Percentiles rank a stretch among this genome's conserved stretches.
Evolutionary conservation across 2,113 vertebrate species (phyloP).

Genomic region (Vanacampus margaritifer): DNA sequence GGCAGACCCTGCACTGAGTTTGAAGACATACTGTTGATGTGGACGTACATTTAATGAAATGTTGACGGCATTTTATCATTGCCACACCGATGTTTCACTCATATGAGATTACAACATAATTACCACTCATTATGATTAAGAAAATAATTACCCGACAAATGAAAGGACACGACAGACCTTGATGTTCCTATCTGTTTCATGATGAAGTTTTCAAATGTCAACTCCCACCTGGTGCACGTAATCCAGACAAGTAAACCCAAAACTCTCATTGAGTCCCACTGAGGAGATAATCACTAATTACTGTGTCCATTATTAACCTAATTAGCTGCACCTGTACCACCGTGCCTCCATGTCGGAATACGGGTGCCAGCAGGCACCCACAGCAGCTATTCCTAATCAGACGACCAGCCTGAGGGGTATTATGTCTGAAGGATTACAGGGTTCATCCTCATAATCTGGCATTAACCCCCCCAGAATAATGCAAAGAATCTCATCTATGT

Average conservation of each 20-base stretch:
- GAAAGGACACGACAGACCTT: constrained; percentile 13
- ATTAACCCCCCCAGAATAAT: constrained; percentile 34
- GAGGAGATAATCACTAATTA: constrained; percentile 57
- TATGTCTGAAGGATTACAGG: constrained; percentile 45
- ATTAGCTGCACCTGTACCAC: constrained; percentile 51
- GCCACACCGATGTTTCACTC: constrained; percentile 3
- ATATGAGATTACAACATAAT: constrained; percentile 17
- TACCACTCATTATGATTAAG: constrained; percentile 13
- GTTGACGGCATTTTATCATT: not conserved
- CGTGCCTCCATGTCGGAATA: constrained; percentile 5
- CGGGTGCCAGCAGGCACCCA: constrained; percentile 13
- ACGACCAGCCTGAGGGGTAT: constrained; percentile 21
- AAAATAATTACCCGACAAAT: constrained; percentile 3
- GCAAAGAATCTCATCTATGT: constrained; percentile 29
- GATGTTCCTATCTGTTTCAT: constrained; percentile 25
- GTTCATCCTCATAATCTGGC: constrained; percentile 40
- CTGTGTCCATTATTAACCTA: constrained; percentile 39
- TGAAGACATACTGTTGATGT: not conserved
- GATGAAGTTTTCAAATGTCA: constrained; percentile 7
- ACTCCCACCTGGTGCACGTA: constrained; percentile 20
- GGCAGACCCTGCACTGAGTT: not conserved
- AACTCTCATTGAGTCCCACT: constrained; percentile 37
- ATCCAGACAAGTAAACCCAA: constrained; percentile 43
- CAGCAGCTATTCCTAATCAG: constrained; percentile 19
- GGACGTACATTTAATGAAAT: not conserved